Evolutionary conservation across 2,888 invertebrate genomes (phyloP), one percentile per base, ranked within the genome.

Genomic region (Automeris io): DNA sequence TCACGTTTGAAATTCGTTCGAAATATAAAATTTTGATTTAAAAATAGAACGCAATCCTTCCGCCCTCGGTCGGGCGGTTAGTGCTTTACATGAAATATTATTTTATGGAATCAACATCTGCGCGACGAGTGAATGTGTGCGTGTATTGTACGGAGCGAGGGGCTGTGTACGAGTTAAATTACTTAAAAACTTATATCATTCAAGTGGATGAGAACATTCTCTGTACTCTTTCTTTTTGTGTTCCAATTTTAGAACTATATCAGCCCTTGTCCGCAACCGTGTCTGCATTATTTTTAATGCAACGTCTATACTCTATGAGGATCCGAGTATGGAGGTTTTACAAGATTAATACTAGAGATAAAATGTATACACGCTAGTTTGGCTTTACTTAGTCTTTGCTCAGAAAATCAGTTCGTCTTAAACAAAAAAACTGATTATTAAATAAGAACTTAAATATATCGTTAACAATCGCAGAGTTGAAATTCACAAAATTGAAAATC

Each of bases 21-120:
- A 80, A 83, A 81, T 80, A 78, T 81, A 77, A 78, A 78, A 75
- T 29, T 29, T n/a, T 81, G 80, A 61, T 65, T 73, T 75, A 75
- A 78, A 83, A 86, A 86, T 86, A 86, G 85, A 86, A 85, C 74
- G 70, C 82, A 83, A 83, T 83, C 85, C 85, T 86, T 86, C 85
- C 85, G 82, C 83, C 85, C 85, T 81, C 81, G 72, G 74, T 67
- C 72, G 68, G 58, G 57, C 70, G 72, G 78, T 79, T 81, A 78
- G 80, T 79, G 80, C 80, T 83, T 83, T 83, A 86, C 85, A 85
- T 83, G 85, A 85, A 85, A 86, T 86, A 85, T 83, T 85, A 85
- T 83, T 86, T 85, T 83, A 86, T 83, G 83, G 82, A 83, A 83
- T 85, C 82, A 78, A 79, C 86, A 86, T 86, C 85, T 86, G 85